Base-by-base conservation (phyloP, 2,888 invertebrate genomes). In the Ellobium chinense region DNA sequence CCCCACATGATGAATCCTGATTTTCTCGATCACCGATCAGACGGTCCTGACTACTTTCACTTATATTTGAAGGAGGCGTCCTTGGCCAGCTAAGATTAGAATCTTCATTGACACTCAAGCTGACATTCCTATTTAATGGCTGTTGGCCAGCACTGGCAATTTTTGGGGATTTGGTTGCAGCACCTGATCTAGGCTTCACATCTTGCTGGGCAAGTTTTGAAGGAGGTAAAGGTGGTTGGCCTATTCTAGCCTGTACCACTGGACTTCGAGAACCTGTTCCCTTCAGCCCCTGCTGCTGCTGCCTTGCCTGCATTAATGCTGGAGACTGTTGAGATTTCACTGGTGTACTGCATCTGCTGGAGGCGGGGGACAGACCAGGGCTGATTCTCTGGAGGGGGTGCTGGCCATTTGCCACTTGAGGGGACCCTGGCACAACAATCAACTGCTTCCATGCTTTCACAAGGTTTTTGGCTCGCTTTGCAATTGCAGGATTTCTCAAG, bases 401-500 rank as follows among this genome's bases (percentile, higher is more conserved):
- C 62, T 70, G 76, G 34, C 77, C 81, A 65, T 77, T 81, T 12
- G 66, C 60, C 0, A 76, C 72, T 34, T 75, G 80, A 1, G 80
- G 80, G 0, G 80, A 76, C 4, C 75, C 75, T 36, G 75, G 80
- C 1, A 58, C 87, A 74, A 86, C 85, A 39, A 98, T 95, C 94
- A 97, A 95, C 94, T 96, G 96, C 89, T 98, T 95, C 98, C 98
- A 98, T 94, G 96, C 95, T 90, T 97, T 97, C 80, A 98, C 96
- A 92, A 98, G 94, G 92, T 96, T 96, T 94, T 98, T 98, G 80
- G 97, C 97, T 86, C 98, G 95, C 90, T 96, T 96, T 76, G 98
- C 97, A 92, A 98, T 94, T 82, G 95, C 95, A 87, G 97, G 96
- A 93, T 97, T 96, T 81, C 94, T 95, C 62, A 97, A 97, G 93